Conservation (phyloP, 2,888 invertebrate genomes). For the Epirrhoe alternata region DNA sequence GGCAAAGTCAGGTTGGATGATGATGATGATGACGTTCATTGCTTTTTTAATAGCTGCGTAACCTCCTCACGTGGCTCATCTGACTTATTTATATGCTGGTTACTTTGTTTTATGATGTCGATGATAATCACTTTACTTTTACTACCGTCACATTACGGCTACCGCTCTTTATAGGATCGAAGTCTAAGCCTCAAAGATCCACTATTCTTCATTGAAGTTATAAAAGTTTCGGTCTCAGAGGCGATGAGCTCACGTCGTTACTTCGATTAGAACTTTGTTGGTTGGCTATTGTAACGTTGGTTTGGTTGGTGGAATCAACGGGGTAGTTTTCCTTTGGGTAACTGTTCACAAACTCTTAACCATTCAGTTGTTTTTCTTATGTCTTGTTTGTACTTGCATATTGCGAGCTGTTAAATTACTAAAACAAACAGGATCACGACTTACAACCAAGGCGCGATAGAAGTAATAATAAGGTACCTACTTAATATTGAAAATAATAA, state of each 20-base stretch:
- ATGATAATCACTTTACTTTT: too few relatives aligned
- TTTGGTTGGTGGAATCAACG: constrained; percentile 37
- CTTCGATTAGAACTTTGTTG: constrained; percentile 69
- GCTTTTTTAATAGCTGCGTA: too few relatives aligned
- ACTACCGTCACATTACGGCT: background rate
- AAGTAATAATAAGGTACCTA: too few relatives aligned
- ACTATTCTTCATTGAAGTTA: constrained; percentile 56
- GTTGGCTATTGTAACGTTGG: constrained; percentile 49
- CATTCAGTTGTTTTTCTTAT: background rate
- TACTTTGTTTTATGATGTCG: too few relatives aligned
- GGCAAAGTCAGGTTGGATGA: too few relatives aligned
- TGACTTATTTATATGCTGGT: too few relatives aligned
- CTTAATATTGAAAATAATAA: too few relatives aligned
- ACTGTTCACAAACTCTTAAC: background rate
- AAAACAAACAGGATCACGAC: too few relatives aligned
- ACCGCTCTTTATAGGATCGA: background rate
- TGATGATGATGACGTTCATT: too few relatives aligned
- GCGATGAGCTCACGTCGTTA: constrained; percentile 67
- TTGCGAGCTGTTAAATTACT: background rate
- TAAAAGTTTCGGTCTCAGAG: constrained; percentile 70
- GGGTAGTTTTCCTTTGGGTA: constrained; percentile 21
- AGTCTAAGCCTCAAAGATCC: constrained; percentile 27
- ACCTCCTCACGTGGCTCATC: too few relatives aligned
- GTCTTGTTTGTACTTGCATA: background rate
- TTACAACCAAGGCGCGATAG: too few relatives aligned